Base-by-base conservation (phyloP, 2,113 vertebrate genomes). In the Panthera tigris region DNA sequence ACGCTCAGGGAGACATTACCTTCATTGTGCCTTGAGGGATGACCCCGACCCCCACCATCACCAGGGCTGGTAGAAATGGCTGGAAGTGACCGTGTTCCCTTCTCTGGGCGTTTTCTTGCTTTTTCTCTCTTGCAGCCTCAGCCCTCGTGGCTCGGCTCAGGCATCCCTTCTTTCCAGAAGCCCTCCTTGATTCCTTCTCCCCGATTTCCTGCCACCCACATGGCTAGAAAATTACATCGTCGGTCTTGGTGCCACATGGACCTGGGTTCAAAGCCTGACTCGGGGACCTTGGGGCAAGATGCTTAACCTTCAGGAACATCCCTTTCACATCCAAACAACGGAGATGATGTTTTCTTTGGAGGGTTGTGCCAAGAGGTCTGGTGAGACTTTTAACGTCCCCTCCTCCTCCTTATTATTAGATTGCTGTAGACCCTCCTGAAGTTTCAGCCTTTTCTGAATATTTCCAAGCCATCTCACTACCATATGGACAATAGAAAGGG, bases 191-290 rank as follows among this genome's bases (percentile, higher is more conserved):
- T 66, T 73, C 23, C 82, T 61, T 23, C 19, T 48, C 7, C 76
- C 15, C 1, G 7, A 2, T n/a, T 7, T 27, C 27, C 41, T 0
- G 5, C 81, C 14, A 5, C 33, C 41, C 18, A 52, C 23, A 2
- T 1, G 12, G 15, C 23, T 31, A 16, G 69, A 25, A 84, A 31
- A 18, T 50, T 8, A 11, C 0, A 3, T 41, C 1, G 0, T 25
- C 55, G 50, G 45, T 31, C 25, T 74, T 23, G 23, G 23, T 14
- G 16, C 29, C 29, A 2, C 2, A 10, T 23, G 0, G 11, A 71
- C 7, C 52, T 36, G 57, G 31, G 16, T 55, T 93, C 6, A 11
- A 71, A 57, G 45, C 41, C 8, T 25, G 25, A 69, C 69, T 69
- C 61, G 55, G 69, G 50, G 82, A 79, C 76, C 69, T 33, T 7